phyloP scores from a whole-genome alignment of 2,113 vertebrate species.

The Elachura formosa region DNA sequence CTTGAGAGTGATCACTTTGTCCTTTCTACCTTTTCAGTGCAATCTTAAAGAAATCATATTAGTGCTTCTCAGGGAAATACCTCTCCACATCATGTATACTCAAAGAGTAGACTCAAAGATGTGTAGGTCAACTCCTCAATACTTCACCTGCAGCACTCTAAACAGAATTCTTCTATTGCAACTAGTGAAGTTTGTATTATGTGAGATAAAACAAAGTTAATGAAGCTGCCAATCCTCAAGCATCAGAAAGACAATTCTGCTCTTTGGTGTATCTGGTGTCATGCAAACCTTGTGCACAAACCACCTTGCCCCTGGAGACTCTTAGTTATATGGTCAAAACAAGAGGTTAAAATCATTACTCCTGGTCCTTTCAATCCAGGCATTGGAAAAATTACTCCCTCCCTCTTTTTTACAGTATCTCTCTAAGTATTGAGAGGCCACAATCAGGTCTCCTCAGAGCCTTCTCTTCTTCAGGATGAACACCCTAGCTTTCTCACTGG shows the following conservation, averaged over 20 bases:
- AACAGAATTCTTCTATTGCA: not conserved
- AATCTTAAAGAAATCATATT: not conserved
- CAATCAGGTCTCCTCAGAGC: not conserved
- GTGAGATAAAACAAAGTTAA: not conserved
- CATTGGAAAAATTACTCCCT: not conserved
- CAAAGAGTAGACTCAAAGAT: not conserved
- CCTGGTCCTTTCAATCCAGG: not conserved
- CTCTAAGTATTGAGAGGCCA: not conserved
- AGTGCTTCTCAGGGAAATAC: not conserved
- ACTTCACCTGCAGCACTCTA: not conserved
- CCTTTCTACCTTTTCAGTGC: not conserved
- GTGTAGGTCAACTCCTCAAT: not conserved
- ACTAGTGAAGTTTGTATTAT: not conserved
- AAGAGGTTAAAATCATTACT: not conserved
- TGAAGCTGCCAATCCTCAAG: not conserved
- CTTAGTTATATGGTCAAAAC: not conserved
- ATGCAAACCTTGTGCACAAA: not conserved
- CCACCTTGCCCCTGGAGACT: not conserved
- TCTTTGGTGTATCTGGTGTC: not conserved
- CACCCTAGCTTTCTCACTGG: not conserved
- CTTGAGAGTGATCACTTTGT: not conserved
- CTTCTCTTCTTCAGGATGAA: not conserved
- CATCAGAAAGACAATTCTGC: not conserved
- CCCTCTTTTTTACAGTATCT: not conserved
- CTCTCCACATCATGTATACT: not conserved